Evolutionary conservation across 1,140 invertebrate genomes (phyloP), one percentile per base, ranked within the genome.

Genomic region (Sycophaga agraensis): DNA sequence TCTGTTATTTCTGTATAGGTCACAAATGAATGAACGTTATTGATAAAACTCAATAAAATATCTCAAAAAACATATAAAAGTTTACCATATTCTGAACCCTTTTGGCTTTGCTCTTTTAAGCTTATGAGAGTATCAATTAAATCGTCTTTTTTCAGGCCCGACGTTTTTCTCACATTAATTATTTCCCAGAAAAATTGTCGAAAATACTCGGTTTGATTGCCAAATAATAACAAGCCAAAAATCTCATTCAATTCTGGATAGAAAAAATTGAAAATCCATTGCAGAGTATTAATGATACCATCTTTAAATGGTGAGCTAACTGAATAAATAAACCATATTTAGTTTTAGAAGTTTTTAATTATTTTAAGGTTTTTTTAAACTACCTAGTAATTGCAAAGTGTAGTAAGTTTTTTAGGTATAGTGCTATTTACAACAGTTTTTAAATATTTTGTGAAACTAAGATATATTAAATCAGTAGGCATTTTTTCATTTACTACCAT

Each of bases 241-340:
- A 56, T 50, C 12, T 67, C 60, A 19, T 45, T 31, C 5, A 68
- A n/a, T 11, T 58, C 43, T 14, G 64, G 65, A 19, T 70, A 70
- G 28, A 71, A 66, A 31, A 71, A 61, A 4, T 46, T n/a, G 31
- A 24, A 19, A 68, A 70, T 7, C 67, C 21, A 66, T 68, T 0
- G 79, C 76, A n/a, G 82, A 69, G 53, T 68, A 65, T n/a, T n/a
- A n/a, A n/a, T n/a, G n/a, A n/a, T n/a, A n/a, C 78, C 59, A 79
- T 81, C 24, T 76, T 70, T 12, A 84, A 82, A n/a, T 55, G 82
- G 75, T 22, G 74, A 45, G 34, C 56, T 22, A 63, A 60, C 67
- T 69, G 21, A 7, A 45, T 22, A 26, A 28, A 43, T 42, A 39
- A 39, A 59, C n/a, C n/a, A n/a, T n/a, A n/a, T n/a, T n/a, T n/a